Base-by-base conservation (phyloP, 2,113 vertebrate species). In the Pseudopipra pipra region DNA sequence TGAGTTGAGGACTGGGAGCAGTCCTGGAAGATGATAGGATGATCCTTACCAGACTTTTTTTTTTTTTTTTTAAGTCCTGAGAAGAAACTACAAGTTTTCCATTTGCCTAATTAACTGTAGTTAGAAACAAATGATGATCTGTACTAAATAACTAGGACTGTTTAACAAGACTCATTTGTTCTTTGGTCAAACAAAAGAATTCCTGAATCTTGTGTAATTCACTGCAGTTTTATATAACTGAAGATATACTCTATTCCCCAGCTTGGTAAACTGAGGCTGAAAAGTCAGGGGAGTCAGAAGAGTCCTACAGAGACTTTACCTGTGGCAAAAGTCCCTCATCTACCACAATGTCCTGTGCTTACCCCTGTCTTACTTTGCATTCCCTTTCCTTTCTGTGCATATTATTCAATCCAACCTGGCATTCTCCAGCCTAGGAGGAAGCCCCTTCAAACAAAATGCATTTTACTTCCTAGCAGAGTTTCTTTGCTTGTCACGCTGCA, bases 191-290 rank as follows among this genome's bases (percentile, higher is more conserved):
- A 72, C 27, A 58, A 31, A 75, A 31, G 28, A 35, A 11, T 28
- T 13, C 10, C 6, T 37, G 11, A 56, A 46, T 28, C 20, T 49
- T 61, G 22, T 14, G 23, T n/a, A 27, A 24, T 27, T 86, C 39
- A 30, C 11, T 1, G 17, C 16, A 58, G 27, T 35, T 88, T 39
- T 27, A 20, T 1, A 0, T 3, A 35, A 39, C 21, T 10, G 33
- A 51, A 51, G 14, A 67, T 17, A 23, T 1, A 44, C 9, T 47
- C 33, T 24, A 5, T 16, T 68, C 15, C 46, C 12, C 37, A 52
- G 8, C 7, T 13, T 7, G 5, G 35, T 31, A n/a, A 76, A 55
- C 47, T 9, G 27, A 39, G 33, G 70, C 44, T 3, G 0, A 3
- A 14, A 33, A 51, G 20, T 11, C 28, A 5, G 16, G 30, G 49